Percentiles rank a stretch among this genome's conserved stretches.
These are phyloP conservation scores for Timema podura DNA, from an alignment of 2,888 invertebrate genomes.

Conservation along the genomic window DNA sequence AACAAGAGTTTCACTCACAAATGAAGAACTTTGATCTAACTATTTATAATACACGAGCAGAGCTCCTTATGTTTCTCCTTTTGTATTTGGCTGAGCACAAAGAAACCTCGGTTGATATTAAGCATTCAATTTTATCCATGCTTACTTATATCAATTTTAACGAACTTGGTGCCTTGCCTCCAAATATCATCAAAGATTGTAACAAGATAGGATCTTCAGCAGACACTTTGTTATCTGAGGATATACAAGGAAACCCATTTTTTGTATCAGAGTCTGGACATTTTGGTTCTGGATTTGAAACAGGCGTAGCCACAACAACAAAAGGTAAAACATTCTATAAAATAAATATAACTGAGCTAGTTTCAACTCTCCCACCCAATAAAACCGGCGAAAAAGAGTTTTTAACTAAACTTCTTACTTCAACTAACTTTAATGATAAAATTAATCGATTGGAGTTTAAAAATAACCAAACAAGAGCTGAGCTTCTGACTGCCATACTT, in stretches of 20 bases:
- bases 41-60: constrained; percentile 14
- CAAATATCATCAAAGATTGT: no score
- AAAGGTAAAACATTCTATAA: constrained; percentile 5
- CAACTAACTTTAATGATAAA: background rate
- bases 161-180: no score
- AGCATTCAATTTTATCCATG: no score
- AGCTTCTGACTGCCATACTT: background rate
- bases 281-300: no score
- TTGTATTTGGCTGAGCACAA: background rate
- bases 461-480: background rate
- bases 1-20: constrained; percentile 1
- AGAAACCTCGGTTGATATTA: no score
- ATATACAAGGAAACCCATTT: no score
- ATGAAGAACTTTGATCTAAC: constrained; percentile 2
- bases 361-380: background rate
- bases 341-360: background rate
- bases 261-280: no score
- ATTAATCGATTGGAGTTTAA: constrained; percentile 11
- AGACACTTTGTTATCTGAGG: no score
- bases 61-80: constrained; percentile 10
- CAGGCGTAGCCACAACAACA: no score
- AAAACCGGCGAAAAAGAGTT: background rate
- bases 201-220: no score
- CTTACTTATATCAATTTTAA: no score
- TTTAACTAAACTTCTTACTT: background rate